phyloP scores from a whole-genome alignment of 2,797 vertebrate genomes.

The Pipistrellus kuhlii region DNA sequence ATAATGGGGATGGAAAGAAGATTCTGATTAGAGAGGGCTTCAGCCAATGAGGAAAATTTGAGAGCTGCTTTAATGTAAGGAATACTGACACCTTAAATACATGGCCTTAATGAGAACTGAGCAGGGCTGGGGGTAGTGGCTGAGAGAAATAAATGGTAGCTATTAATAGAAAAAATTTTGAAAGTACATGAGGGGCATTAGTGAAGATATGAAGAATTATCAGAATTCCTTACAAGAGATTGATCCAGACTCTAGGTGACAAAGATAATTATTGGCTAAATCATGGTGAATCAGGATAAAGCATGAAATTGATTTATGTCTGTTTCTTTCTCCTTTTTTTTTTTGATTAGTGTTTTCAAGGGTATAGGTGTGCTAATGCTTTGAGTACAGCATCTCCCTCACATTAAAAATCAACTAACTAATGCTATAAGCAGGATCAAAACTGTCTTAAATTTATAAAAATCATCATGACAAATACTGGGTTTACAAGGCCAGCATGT shows the following conservation, averaged over 20 bases:
- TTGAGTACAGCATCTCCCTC: not conserved
- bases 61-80: not conserved
- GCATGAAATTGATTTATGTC: not conserved
- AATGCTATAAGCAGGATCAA: not conserved
- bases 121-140: not conserved
- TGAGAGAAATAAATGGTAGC: not conserved
- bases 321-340: not conserved
- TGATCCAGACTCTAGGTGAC: not conserved
- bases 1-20: not conserved
- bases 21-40: not conserved
- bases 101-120: not conserved
- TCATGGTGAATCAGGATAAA: not conserved
- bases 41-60: not conserved
- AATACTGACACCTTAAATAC: not conserved
- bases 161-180: not conserved
- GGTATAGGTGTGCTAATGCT: not conserved
- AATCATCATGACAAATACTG: not conserved
- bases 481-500: constrained; percentile 9
- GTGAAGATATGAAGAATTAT: not conserved
- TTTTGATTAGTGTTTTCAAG: not conserved
- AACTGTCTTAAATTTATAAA: constrained; percentile 30
- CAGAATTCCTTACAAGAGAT: not conserved
- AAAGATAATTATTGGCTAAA: not conserved
- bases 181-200: not conserved
- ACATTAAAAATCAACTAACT: constrained; percentile 3